These are phyloP conservation scores for Megalonaias nervosa DNA, from an alignment of 1,140 invertebrate species.

Conservation along the genomic window DNA sequence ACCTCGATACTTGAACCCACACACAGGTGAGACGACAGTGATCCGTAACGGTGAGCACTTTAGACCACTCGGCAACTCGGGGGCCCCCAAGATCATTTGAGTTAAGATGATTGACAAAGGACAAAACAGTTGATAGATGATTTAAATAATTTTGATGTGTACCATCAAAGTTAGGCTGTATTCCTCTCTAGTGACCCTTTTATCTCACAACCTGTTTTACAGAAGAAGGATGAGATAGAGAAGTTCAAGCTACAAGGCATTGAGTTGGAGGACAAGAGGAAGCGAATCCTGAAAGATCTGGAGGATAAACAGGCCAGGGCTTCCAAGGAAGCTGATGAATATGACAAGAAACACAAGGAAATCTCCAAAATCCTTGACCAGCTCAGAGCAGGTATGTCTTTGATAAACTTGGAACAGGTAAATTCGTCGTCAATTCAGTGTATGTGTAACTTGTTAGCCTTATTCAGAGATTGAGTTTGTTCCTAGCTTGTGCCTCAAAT, in stretches of 20 bases:
- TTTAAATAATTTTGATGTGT: too few relatives aligned
- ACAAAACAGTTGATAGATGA: too few relatives aligned
- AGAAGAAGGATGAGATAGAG: slow-evolving; percentile 68
- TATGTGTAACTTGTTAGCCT: background rate
- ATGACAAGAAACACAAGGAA: slow-evolving; percentile 66
- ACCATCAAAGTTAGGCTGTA: too few relatives aligned
- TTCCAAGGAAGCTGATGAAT: slow-evolving; percentile 62
- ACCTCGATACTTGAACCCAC: too few relatives aligned
- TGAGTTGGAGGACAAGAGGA: slow-evolving; percentile 68
- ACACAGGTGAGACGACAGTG: too few relatives aligned
- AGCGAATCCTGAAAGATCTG: slow-evolving; percentile 66
- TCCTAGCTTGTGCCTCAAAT: background rate
- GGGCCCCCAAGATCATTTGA: too few relatives aligned
- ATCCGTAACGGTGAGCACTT: too few relatives aligned
- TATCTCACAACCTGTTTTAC: slow-evolving; percentile 8
- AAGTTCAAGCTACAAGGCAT: slow-evolving; percentile 68
- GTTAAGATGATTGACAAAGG: too few relatives aligned
- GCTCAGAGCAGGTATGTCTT: slow-evolving; percentile 62
- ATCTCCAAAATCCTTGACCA: slow-evolving; percentile 72
- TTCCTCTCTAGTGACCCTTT: too few relatives aligned
- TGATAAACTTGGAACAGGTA: background rate
- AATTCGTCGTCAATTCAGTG: background rate
- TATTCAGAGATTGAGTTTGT: background rate
- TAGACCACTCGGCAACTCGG: too few relatives aligned
- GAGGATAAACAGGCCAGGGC: slow-evolving; percentile 61